phyloP scores from a whole-genome alignment of 2,113 vertebrate genomes.

The Todiramphus saurophagus region DNA sequence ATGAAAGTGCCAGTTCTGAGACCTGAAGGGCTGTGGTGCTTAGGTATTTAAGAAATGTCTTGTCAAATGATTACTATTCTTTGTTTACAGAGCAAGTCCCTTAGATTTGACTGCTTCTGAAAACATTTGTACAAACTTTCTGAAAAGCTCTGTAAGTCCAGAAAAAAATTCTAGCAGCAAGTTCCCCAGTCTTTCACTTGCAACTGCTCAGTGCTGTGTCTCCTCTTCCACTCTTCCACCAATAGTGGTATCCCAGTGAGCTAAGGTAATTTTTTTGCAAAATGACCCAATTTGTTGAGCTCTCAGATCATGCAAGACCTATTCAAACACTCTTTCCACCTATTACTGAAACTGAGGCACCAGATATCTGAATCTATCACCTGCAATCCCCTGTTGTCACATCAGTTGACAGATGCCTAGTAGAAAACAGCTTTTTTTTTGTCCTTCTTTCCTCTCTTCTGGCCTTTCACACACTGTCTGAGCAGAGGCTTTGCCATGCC shows the following conservation, averaged over 20 bases:
- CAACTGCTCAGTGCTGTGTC: neutral
- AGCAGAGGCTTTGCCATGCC: neutral
- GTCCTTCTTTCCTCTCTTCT: neutral
- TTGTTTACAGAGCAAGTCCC: neutral
- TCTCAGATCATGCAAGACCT: neutral
- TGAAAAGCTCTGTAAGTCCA: neutral
- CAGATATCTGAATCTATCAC: neutral
- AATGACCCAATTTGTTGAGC: neutral
- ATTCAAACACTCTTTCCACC: neutral
- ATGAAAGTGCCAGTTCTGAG: neutral
- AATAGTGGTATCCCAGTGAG: neutral
- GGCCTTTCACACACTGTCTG: neutral
- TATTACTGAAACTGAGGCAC: neutral
- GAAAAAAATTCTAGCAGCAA: neutral
- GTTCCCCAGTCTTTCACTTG: neutral
- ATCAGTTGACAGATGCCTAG: neutral
- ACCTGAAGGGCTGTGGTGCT: neutral
- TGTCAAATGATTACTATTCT: neutral
- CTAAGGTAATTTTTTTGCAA: neutral
- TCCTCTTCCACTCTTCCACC: neutral
- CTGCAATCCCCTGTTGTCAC: neutral
- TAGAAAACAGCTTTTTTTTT: neutral
- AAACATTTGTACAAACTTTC: neutral
- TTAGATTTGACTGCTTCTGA: neutral
- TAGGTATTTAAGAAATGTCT: neutral